These are phyloP conservation scores for Drosophila kohkoa DNA, from an alignment of 1,140 invertebrate genomes.

Conservation along the genomic window DNA sequence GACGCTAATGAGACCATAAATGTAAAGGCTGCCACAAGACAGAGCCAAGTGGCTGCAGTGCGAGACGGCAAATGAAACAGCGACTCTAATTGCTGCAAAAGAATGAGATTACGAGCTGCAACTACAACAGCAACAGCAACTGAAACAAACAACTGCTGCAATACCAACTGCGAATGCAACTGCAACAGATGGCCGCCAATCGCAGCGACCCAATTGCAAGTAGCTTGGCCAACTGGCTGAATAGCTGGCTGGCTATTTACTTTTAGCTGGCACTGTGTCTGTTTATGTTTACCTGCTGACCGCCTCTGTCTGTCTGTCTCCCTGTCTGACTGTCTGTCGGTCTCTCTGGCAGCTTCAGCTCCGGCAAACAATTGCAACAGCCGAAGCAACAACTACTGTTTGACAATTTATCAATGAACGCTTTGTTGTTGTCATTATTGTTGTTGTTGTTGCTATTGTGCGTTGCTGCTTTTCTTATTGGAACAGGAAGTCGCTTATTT, in stretches of 20 bases:
- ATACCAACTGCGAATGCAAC: constrained; percentile 60
- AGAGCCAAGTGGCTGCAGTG: constrained; percentile 30
- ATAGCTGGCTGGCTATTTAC: constrained; percentile 64
- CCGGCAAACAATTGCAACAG: constrained; percentile 60
- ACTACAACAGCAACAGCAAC: neutral
- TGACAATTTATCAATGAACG: constrained; percentile 81
- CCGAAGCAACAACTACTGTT: constrained; percentile 57
- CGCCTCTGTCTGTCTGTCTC: constrained; percentile 8
- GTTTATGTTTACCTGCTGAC: constrained; percentile 69
- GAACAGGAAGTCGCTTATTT: constrained; percentile 81
- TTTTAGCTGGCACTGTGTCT: constrained; percentile 71
- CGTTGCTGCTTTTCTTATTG: constrained; percentile 69
- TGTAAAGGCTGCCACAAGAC: constrained; percentile 59
- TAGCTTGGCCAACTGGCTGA: constrained; percentile 60
- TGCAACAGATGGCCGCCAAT: constrained; percentile 74
- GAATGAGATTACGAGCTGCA: constrained; percentile 64
- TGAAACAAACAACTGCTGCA: neutral
- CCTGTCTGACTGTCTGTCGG: constrained; percentile 10
- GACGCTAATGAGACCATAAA: constrained; percentile 80
- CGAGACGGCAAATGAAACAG: constrained; percentile 48
- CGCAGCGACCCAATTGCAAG: constrained; percentile 72
- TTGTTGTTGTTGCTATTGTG: constrained; percentile 42
- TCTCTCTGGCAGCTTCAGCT: constrained; percentile 9
- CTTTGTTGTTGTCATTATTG: constrained; percentile 38
- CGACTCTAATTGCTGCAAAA: constrained; percentile 77